These are phyloP conservation scores for Sphenodon punctatus DNA, from an alignment of 2,797 vertebrate genomes.

Conservation along the genomic window DNA sequence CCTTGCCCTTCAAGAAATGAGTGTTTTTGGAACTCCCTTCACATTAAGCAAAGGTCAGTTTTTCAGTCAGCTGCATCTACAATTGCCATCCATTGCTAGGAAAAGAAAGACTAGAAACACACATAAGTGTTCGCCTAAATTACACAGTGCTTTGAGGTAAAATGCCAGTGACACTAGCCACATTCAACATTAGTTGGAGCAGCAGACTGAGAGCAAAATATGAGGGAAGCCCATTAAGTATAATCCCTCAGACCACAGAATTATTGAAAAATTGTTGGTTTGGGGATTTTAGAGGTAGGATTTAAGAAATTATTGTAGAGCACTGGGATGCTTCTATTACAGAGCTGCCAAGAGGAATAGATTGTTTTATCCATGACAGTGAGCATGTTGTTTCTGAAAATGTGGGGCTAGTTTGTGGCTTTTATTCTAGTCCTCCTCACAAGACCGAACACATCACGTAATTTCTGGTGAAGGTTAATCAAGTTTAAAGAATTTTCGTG, in stretches of 20 bases:
- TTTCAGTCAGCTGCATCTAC: not conserved
- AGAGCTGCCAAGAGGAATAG: not conserved
- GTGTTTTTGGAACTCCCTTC: not conserved
- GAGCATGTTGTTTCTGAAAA: not conserved
- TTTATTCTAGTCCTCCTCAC: not conserved
- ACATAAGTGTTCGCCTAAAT: not conserved
- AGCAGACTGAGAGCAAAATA: not conserved
- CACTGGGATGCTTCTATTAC: not conserved
- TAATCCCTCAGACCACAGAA: not conserved
- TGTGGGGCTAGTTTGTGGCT: not conserved
- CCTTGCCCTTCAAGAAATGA: not conserved
- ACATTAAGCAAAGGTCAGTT: not conserved
- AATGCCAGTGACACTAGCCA: not conserved
- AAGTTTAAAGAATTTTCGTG: too few relatives aligned
- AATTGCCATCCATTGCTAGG: not conserved
- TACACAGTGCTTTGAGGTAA: not conserved
- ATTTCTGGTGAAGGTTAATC: not conserved
- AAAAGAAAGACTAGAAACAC: not conserved
- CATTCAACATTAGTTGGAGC: conserved; percentile 5
- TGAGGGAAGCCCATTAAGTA: not conserved
- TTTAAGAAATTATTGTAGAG: conserved; percentile 4
- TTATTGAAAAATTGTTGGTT: conserved; percentile 1
- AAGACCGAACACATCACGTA: accelerated
- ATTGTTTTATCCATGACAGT: not conserved
- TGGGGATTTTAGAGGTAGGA: not conserved